Conservation (phyloP, 2,113 vertebrate genomes). For the Microtus oregoni region DNA sequence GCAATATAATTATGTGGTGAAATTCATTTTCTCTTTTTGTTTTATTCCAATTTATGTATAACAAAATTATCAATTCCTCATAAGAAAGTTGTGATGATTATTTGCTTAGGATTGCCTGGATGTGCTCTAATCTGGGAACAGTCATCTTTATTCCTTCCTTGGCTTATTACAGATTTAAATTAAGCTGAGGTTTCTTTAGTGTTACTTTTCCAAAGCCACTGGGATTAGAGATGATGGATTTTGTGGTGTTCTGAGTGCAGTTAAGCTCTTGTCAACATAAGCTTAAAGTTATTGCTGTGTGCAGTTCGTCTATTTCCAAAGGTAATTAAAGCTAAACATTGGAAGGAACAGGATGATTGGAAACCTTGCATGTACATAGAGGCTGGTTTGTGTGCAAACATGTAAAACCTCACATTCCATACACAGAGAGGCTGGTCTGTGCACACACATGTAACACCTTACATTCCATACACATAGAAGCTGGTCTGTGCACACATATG, state of each 20-base stretch:
- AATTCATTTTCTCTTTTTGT: conserved; percentile 73
- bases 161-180: conserved; percentile 82
- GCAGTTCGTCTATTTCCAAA: conserved; percentile 69
- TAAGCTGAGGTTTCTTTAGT: conserved; percentile 75
- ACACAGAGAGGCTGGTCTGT: no score
- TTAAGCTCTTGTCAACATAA: conserved; percentile 76
- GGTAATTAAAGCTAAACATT: conserved; percentile 74
- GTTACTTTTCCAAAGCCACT: conserved; percentile 76
- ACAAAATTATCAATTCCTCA: conserved; percentile 81
- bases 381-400: background rate
- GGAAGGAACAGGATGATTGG: conserved; percentile 67
- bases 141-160: conserved; percentile 81
- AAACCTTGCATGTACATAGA: conserved; percentile 57
- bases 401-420: no score
- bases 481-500: background rate
- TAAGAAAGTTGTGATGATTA: conserved; percentile 80
- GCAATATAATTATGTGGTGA: conserved; percentile 67
- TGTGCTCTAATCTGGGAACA: conserved; percentile 77
- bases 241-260: conserved; percentile 76
- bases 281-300: conserved; percentile 78
- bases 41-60: conserved; percentile 76
- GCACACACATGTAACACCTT: no score
- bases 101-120: conserved; percentile 79
- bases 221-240: conserved; percentile 77
- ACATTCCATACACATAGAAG: no score